Evolutionary conservation across 2,888 invertebrate species (phyloP), one percentile per base, ranked within the genome.

Genomic region (Luffia ferchaultella): DNA sequence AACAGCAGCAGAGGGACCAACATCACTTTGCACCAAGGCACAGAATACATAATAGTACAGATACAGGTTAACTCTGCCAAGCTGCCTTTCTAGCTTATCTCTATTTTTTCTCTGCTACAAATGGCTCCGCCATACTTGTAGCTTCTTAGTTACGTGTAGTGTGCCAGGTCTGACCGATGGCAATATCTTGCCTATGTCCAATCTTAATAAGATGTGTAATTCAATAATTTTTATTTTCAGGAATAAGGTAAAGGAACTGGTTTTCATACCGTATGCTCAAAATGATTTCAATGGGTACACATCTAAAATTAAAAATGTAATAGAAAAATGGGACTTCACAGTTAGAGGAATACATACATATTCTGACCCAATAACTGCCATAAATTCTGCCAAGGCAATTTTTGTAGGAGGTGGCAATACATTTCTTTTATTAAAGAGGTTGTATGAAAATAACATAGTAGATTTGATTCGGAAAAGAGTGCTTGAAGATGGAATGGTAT

Each of bases 331-430:
- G 89, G 92, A 90, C 18, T 88, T 87, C 61, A 66, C 82, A 51
- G 86, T 92, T 1, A 85, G 85, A 53, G 88, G 93, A 9, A 78
- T 93, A 45, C 93, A 93, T 65, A 82, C 84, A 18, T 76, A 74
- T 53, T 53, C 76, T 7, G 79, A 90, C 67, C 87, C 88, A 16
- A 62, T 73, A 2, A 67, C 76, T 50, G 89, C 89, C 17, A 73
- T 92, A 0, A 70, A 78, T 48, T 67, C 76, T 18, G 89, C 91
- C 0, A 82, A 91, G 71, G 90, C 90, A 20, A 87, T 93, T 58
- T 93, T 91, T 69, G 73, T 93, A 40, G 93, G 93, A 7, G 93
- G 93, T 46, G 93, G 93, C 45, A 94, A 94, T 65, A 93, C 93
- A 18, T 94, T 93, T 69, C 77, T 89, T 16, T 79, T 94, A 17